phyloP scores from a whole-genome alignment of 2,888 invertebrate species.

The Fragum fragum region DNA sequence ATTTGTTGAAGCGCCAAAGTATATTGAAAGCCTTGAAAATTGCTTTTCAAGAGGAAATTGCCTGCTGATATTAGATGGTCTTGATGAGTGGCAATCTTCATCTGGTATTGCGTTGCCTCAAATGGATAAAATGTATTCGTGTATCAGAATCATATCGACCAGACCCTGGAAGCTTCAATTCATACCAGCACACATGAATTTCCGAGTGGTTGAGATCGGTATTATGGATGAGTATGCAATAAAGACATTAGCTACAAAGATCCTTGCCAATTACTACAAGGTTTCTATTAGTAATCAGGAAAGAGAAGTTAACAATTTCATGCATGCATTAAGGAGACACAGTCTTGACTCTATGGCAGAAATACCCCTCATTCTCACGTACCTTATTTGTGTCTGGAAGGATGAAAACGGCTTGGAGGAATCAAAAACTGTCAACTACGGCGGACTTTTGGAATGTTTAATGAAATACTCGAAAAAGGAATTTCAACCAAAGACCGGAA shows the following conservation, averaged over 20 bases:
- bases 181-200: constrained; percentile 3
- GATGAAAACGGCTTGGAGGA: constrained; percentile 23
- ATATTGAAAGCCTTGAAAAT: not conserved
- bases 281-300: not conserved
- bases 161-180: constrained; percentile 22
- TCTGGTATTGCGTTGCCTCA: not conserved
- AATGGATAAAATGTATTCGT: not conserved
- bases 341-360: constrained; percentile 18
- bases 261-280: constrained; percentile 9
- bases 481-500: not conserved
- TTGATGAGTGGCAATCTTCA: constrained; percentile 20
- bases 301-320: constrained; percentile 13
- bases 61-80: constrained; percentile 23
- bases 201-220: constrained; percentile 17
- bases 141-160: constrained; percentile 21
- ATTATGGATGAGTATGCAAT: constrained; percentile 19
- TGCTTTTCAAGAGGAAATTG: constrained; percentile 1
- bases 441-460: constrained; percentile 10
- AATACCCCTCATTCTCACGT: constrained; percentile 21
- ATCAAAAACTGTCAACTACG: constrained; percentile 21
- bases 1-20: constrained; percentile 15
- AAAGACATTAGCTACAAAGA: constrained; percentile 16
- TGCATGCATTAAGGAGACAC: constrained; percentile 1
- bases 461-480: not conserved
- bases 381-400: constrained; percentile 29